Percentiles rank a stretch among this genome's conserved stretches.
Evolutionary conservation across 2,113 vertebrate species (phyloP).

Genomic region (Varanus salvator): DNA sequence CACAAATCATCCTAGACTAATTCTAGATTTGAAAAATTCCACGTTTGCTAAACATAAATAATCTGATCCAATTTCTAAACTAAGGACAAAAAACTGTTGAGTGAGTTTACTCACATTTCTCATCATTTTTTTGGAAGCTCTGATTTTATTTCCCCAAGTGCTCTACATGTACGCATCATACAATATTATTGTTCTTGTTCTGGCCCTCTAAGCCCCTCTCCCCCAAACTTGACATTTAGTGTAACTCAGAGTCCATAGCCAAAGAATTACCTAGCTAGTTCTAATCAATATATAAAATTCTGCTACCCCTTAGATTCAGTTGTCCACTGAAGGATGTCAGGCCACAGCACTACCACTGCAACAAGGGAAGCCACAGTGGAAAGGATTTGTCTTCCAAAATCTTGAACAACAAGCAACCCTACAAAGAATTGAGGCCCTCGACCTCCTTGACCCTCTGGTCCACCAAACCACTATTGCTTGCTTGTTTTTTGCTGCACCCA

Average conservation of each 20-base stretch:
- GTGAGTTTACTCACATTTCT: not conserved
- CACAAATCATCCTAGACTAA: conserved; percentile 24
- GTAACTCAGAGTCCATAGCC: not conserved
- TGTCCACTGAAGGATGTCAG: not conserved
- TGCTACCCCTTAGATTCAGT: not conserved
- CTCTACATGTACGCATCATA: conserved; percentile 24
- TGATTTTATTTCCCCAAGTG: conserved; percentile 21
- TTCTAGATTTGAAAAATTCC: conserved; percentile 14
- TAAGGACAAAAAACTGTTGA: not conserved
- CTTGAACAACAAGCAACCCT: not conserved
- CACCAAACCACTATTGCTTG: not conserved
- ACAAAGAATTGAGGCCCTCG: not conserved
- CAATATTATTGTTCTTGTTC: not conserved
- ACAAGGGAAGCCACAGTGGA: not conserved
- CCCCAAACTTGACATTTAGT: conserved; percentile 1
- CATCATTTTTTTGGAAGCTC: conserved; percentile 35
- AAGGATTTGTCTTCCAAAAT: not conserved
- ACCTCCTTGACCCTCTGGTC: not conserved
- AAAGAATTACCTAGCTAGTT: not conserved
- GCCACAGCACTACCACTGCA: not conserved
- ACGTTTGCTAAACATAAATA: not conserved
- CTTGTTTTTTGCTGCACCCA: not conserved
- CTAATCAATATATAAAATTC: not conserved
- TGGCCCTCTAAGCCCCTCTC: conserved; percentile 13
- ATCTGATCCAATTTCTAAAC: not conserved